Percentiles rank a stretch among this genome's conserved stretches.
These are phyloP conservation scores for Dasyornis broadbenti DNA, from an alignment of 2,113 vertebrate genomes.

Conservation along the genomic window DNA sequence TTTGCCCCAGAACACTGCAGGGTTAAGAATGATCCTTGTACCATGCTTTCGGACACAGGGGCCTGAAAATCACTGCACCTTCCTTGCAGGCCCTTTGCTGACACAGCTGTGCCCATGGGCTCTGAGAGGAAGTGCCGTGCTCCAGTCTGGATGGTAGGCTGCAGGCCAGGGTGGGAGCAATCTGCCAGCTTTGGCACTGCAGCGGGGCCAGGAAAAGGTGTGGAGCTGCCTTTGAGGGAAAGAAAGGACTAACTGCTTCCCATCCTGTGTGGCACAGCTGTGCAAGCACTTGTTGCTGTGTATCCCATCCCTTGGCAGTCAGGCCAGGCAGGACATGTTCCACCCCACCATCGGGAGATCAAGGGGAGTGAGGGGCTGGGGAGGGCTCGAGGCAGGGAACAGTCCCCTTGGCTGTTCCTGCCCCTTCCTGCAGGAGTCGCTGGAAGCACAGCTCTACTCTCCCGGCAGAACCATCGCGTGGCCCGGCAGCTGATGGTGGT, in stretches of 20 bases:
- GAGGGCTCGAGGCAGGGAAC: background rate
- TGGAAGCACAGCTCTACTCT: background rate
- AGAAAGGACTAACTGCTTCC: background rate
- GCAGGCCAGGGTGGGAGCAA: background rate
- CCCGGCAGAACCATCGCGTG: slow-evolving; percentile 85
- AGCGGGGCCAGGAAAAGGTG: rapidly evolving
- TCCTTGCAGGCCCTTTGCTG: background rate
- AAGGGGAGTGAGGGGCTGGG: no score
- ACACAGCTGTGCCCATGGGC: background rate
- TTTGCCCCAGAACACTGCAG: background rate
- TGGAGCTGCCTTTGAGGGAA: background rate
- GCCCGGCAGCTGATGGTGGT: slow-evolving; percentile 84
- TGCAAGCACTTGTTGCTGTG: background rate
- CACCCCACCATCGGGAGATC: background rate
- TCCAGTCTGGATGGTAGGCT: background rate
- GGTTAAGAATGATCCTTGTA: background rate
- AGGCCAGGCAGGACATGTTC: background rate
- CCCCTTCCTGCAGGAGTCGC: slow-evolving; percentile 31
- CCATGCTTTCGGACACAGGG: background rate
- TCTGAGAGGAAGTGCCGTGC: rapidly evolving
- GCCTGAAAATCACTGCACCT: background rate
- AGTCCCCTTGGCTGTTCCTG: background rate
- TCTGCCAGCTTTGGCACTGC: background rate
- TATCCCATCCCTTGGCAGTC: background rate
- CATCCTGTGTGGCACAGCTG: background rate